Evolutionary conservation across 1,140 invertebrate genomes (phyloP), one percentile per base, ranked within the genome.

Genomic region (Drosophila parvula): DNA sequence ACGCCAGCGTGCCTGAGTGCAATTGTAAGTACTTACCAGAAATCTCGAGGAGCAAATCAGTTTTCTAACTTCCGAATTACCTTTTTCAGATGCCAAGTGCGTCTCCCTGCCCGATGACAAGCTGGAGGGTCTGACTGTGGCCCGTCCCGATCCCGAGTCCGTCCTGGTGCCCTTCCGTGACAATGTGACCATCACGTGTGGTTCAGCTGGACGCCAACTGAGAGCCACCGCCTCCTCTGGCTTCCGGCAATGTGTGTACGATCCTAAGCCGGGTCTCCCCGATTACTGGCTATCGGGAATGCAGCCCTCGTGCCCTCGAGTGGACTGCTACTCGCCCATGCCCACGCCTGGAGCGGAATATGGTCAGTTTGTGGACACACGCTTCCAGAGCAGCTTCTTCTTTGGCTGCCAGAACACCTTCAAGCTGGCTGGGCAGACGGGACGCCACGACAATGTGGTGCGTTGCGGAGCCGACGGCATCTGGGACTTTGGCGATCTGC

Each of bases 391-490:
- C 30, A 98, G 96, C 2, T 99, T 99, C 93, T 98, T 97, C 94
- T 99, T 99, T 91, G 97, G 97, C 38, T 99, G 98, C 91, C 97
- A 99, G 93, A 97, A 98, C 85, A 98, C 98, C 0, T 99, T 99
- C 91, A 98, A 97, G 86, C 92, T 99, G 27, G 97, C 97, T 30
- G 98, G 98, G 5, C 97, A 98, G 93, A 98, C 97, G 0, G 96
- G 95, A 38, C 96, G 95, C 78, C 96, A 97, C 78, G 98, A 99
- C 82, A 98, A 98, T 89, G 96, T 98, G 18, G 97, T 99, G 0
- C 95, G 94, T 56, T 99, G 98, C 92, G 96, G 97, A 93, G 95
- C 95, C 3, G 98, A 98, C 91, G 97, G 97, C 8, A 96, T 97
- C 55, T 99, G 98, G 98, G 98, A 99, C 93, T 98, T 99, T 92